Percentiles rank a stretch among this genome's conserved stretches.
Conservation (phyloP, 2,113 vertebrate species). For the Caranx ignobilis region DNA sequence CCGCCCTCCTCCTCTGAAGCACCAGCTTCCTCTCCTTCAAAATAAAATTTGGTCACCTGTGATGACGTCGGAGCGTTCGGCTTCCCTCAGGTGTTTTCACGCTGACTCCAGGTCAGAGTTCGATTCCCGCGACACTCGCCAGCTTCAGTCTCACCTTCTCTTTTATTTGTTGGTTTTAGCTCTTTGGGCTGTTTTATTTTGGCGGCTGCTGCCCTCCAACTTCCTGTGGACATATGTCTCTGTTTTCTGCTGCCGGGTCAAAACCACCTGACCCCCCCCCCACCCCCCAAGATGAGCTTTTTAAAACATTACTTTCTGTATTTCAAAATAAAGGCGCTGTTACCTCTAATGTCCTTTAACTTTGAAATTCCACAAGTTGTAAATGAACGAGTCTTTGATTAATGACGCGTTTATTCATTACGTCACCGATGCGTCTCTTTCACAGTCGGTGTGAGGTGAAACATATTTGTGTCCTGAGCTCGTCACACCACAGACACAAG, state of each 20-base stretch:
- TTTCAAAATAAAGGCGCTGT: no score
- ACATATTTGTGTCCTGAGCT: no score
- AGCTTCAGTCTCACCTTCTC: conserved; percentile 23
- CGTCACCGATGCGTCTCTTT: no score
- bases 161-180: not conserved
- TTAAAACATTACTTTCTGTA: no score
- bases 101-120: not conserved
- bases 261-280: not conserved
- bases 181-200: conserved; percentile 20
- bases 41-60: not conserved
- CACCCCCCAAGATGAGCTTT: no score
- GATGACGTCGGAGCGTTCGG: not conserved
- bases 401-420: no score
- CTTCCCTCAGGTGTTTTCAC: not conserved
- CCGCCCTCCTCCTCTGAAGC: conserved; percentile 3
- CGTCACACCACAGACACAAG: no score
- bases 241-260: not conserved
- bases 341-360: no score
- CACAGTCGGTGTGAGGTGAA: no score
- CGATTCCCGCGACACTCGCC: not conserved
- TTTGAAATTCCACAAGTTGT: no score
- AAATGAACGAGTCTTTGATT: no score
- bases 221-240: not conserved
- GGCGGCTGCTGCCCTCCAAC: conserved; percentile 43
- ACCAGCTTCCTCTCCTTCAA: conserved; percentile 11